Percentiles rank a stretch among this genome's conserved stretches.
Conservation (phyloP, 2,113 vertebrate species). For the Nesogale talazaci region DNA sequence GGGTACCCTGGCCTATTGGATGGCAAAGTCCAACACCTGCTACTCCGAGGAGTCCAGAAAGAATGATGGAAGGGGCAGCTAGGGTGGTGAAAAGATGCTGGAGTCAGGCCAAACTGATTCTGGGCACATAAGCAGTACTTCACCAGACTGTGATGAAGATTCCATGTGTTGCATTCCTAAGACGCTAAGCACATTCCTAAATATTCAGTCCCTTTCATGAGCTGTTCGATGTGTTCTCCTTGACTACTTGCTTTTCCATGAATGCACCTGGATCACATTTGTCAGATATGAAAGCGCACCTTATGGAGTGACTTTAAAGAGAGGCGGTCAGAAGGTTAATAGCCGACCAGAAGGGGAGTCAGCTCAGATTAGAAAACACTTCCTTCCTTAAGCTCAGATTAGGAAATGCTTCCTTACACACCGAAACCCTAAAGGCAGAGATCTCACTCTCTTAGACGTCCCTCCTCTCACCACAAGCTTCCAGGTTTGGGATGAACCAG, state of each 20-base stretch:
- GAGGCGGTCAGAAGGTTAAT: background rate
- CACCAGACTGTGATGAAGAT: background rate
- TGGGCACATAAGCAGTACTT: background rate
- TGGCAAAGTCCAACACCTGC: fast-evolving
- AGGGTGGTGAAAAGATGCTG: background rate
- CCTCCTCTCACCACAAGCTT: background rate
- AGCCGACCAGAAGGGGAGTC: background rate
- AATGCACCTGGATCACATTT: background rate
- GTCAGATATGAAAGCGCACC: background rate
- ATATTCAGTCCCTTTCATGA: background rate
- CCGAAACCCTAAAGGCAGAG: background rate
- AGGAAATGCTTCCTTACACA: background rate
- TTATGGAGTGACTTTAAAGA: background rate
- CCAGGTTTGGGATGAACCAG: background rate
- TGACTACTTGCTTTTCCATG: slow-evolving; percentile 1
- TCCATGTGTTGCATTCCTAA: background rate
- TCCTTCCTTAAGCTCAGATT: background rate
- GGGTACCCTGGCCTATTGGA: background rate
- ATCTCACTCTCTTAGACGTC: background rate
- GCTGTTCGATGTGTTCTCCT: background rate
- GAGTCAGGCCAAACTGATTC: background rate
- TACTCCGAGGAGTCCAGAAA: background rate
- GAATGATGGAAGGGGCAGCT: background rate
- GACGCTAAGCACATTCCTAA: background rate
- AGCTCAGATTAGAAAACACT: background rate